phyloP scores from a whole-genome alignment of 2,113 vertebrate species.

The Silurus asotus region DNA sequence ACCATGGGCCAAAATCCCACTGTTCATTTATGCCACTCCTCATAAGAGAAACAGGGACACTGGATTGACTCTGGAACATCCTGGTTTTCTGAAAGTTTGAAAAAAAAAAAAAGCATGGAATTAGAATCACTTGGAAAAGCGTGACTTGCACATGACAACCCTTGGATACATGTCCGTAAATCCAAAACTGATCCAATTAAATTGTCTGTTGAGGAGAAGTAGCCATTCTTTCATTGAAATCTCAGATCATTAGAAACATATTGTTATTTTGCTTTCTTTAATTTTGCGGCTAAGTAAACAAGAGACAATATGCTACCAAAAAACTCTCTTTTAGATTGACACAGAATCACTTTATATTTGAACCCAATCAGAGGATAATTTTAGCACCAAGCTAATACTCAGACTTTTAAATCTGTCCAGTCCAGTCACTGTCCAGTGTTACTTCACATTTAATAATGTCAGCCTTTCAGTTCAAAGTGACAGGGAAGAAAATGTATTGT shows the following conservation, averaged over 20 bases:
- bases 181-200: not conserved
- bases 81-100: constrained; percentile 30
- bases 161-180: not conserved
- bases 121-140: not conserved
- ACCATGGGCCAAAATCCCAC: constrained; percentile 43
- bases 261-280: constrained; percentile 8
- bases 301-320: constrained; percentile 44
- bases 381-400: constrained; percentile 43
- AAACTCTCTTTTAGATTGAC: constrained; percentile 45
- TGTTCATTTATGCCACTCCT: constrained; percentile 40
- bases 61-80: constrained; percentile 70
- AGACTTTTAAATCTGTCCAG: not conserved
- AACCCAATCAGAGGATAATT: constrained; percentile 42
- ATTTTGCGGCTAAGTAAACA: constrained; percentile 36
- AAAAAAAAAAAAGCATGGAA: not conserved
- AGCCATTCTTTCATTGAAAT: not conserved
- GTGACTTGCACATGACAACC: constrained; percentile 11
- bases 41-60: constrained; percentile 42
- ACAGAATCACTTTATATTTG: constrained; percentile 56
- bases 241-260: not conserved
- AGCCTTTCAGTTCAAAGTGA: constrained; percentile 15
- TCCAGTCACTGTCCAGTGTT: constrained; percentile 2
- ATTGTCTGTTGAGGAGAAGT: not conserved
- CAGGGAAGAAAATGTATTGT: not conserved
- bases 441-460: constrained; percentile 23